These are phyloP conservation scores for Pholis gunnellus DNA, from an alignment of 2,113 vertebrate genomes.

Conservation along the genomic window DNA sequence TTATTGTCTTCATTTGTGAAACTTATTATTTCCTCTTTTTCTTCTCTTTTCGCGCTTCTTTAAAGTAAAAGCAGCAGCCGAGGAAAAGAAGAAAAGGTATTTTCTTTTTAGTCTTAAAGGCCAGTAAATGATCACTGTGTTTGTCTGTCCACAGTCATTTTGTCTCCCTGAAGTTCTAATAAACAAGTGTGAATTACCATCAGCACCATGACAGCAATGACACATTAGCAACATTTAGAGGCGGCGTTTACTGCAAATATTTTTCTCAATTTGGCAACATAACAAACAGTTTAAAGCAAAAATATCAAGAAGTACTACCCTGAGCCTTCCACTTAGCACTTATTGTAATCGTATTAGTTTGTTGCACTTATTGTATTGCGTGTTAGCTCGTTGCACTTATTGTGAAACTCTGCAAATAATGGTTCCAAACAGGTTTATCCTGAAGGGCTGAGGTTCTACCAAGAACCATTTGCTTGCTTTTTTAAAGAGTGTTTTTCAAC, in stretches of 20 bases:
- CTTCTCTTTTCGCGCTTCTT: not conserved
- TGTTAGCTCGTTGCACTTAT: too few relatives aligned
- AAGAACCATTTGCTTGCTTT: not conserved
- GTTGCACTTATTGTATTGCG: too few relatives aligned
- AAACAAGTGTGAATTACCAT: not conserved
- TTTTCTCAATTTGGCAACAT: not conserved
- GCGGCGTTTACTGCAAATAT: not conserved
- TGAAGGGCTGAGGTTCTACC: not conserved
- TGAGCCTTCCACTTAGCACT: too few relatives aligned
- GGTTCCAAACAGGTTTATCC: not conserved
- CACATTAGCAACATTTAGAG: not conserved
- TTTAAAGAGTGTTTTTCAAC: not conserved
- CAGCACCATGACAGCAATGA: not conserved
- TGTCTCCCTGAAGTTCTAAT: not conserved
- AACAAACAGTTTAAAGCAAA: not conserved
- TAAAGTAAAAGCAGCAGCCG: conserved; percentile 71
- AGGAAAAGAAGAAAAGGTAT: conserved; percentile 78
- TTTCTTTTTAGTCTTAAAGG: not conserved
- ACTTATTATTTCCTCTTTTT: not conserved
- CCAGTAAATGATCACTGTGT: not conserved
- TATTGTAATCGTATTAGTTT: too few relatives aligned
- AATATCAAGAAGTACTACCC: too few relatives aligned
- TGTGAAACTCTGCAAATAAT: too few relatives aligned
- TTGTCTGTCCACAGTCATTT: not conserved
- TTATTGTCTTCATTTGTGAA: conserved; percentile 8